Conservation (phyloP, 2,888 invertebrate genomes). For the Dyspetes luteomarginatus region DNA sequence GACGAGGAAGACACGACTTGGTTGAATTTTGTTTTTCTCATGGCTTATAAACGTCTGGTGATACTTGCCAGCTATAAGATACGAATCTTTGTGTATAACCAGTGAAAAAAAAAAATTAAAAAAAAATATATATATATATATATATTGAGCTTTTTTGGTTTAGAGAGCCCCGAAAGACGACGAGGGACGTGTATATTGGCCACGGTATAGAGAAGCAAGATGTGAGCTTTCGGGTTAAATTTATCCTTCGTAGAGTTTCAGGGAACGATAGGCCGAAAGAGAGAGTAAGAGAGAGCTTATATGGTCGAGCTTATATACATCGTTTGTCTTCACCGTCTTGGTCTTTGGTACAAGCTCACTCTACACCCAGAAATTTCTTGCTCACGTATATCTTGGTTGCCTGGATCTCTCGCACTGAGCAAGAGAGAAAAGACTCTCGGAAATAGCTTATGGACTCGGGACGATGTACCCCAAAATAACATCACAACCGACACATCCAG, state of each 20-base stretch:
- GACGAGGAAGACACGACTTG: slow-evolving; percentile 26
- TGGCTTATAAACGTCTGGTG: slow-evolving; percentile 61
- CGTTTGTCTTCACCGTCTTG: slow-evolving; percentile 48
- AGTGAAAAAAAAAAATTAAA: too few relatives aligned
- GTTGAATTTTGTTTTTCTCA: slow-evolving; percentile 34
- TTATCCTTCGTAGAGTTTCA: slow-evolving; percentile 78
- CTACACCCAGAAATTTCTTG: slow-evolving; percentile 28
- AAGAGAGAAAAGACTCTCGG: slow-evolving; percentile 58
- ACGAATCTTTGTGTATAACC: slow-evolving; percentile 62
- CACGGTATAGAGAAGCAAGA: slow-evolving; percentile 37
- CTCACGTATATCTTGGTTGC: slow-evolving; percentile 2
- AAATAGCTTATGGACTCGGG: slow-evolving; percentile 66
- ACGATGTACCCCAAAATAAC: slow-evolving; percentile 64
- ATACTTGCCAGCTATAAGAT: slow-evolving; percentile 31
- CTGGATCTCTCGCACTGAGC: slow-evolving; percentile 36
- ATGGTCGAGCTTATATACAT: slow-evolving; percentile 44
- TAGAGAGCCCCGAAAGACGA: slow-evolving; percentile 1
- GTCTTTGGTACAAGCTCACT: slow-evolving; percentile 35
- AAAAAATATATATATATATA: slow-evolving; percentile 40
- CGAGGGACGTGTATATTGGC: slow-evolving; percentile 46
- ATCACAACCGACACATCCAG: slow-evolving; percentile 57
- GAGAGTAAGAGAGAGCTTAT: slow-evolving; percentile 17
- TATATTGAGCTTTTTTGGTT: not conserved
- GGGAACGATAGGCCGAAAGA: slow-evolving; percentile 59
- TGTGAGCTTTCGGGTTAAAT: slow-evolving; percentile 74